phyloP scores from a whole-genome alignment of 2,888 invertebrate genomes.

The Drosophila falleni region DNA sequence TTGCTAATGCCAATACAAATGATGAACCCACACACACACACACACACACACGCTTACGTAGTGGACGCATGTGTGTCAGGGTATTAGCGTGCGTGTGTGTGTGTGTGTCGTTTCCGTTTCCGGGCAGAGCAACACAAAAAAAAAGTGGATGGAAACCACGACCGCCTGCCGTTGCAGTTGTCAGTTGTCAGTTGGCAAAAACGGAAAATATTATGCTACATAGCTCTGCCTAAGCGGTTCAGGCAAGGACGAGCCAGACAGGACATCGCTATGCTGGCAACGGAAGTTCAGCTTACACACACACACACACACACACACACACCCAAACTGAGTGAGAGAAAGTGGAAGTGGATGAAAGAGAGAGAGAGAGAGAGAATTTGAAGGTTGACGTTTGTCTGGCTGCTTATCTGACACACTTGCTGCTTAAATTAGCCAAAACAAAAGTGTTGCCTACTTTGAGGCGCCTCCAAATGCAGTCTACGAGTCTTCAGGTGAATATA shows the following conservation, averaged over 20 bases:
- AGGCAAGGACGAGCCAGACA: slow-evolving; percentile 46
- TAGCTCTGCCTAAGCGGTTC: slow-evolving; percentile 44
- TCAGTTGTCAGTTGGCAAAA: slow-evolving; percentile 53
- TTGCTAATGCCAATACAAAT: slow-evolving; percentile 34
- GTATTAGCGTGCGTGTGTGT: slow-evolving; percentile 15
- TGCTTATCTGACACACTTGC: slow-evolving; percentile 39
- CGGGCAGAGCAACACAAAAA: slow-evolving; percentile 32
- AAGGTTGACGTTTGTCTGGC: slow-evolving; percentile 54
- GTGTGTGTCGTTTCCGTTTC: slow-evolving; percentile 64
- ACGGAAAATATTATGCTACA: slow-evolving; percentile 72
- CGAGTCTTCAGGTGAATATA: background rate
- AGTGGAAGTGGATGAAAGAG: background rate
- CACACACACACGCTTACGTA: background rate
- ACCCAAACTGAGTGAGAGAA: slow-evolving; percentile 7
- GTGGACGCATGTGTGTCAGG: slow-evolving; percentile 7
- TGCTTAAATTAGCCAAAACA: slow-evolving; percentile 36
- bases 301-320: slow-evolving; percentile 15
- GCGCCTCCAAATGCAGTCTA: slow-evolving; percentile 2
- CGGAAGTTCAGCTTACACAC: slow-evolving; percentile 57
- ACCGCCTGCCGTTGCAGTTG: slow-evolving; percentile 43
- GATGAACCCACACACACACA: slow-evolving; percentile 15
- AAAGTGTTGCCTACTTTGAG: slow-evolving; percentile 31
- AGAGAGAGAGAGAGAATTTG: slow-evolving; percentile 10
- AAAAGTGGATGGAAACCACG: slow-evolving; percentile 29
- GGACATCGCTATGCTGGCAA: slow-evolving; percentile 41